Conservation (phyloP, 2,888 invertebrate genomes). For the Plemyria rubiginata region DNA sequence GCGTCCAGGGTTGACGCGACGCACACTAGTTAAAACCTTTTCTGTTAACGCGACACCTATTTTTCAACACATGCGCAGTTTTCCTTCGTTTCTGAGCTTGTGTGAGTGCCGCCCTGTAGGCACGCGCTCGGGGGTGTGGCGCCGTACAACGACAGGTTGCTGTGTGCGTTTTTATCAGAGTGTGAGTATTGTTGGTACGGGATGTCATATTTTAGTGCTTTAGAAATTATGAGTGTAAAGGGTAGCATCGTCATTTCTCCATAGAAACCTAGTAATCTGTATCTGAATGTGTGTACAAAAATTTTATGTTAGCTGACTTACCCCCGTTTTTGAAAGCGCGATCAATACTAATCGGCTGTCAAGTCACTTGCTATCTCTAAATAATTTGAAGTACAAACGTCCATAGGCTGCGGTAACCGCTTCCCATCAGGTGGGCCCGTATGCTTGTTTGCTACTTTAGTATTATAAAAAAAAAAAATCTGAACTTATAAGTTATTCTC, state of each 20-base stretch:
- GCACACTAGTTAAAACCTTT: slow-evolving; percentile 23
- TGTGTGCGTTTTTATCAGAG: slow-evolving; percentile 41
- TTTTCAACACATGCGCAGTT: slow-evolving; percentile 33
- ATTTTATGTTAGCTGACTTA: no score
- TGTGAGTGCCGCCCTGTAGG: slow-evolving; percentile 74
- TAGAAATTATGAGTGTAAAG: neutral
- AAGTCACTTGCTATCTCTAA: no score
- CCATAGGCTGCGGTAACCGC: no score
- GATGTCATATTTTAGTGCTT: slow-evolving; percentile 41
- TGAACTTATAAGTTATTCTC: no score
- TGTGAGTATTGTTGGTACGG: slow-evolving; percentile 51
- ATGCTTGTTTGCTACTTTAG: no score
- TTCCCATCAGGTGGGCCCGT: no score
- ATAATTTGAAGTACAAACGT: no score
- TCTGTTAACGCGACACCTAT: slow-evolving; percentile 16
- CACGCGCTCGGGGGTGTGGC: slow-evolving; percentile 74
- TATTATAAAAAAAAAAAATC: no score
- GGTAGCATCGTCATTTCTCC: neutral
- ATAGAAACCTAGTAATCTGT: neutral
- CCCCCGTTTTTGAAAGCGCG: no score
- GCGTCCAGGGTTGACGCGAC: slow-evolving; percentile 45
- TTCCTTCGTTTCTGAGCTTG: slow-evolving; percentile 54
- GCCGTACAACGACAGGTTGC: slow-evolving; percentile 49
- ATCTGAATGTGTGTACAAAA: no score
- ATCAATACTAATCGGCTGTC: no score